Conservation (phyloP, 2,888 invertebrate genomes). For the Eilema depressum region DNA sequence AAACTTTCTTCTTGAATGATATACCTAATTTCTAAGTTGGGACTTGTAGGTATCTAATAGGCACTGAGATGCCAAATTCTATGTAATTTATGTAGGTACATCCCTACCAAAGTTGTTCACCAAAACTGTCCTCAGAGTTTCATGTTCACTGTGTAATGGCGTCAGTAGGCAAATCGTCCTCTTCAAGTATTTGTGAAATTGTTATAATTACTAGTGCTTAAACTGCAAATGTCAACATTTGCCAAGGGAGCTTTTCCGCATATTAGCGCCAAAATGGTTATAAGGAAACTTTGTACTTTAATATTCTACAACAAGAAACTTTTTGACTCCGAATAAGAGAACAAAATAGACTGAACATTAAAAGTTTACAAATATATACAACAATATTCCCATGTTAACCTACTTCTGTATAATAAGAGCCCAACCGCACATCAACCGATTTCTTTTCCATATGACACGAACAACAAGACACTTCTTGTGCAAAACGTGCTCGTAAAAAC, state of each 20-base stretch:
- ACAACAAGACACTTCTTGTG: conserved; percentile 31
- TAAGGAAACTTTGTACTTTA: conserved; percentile 45
- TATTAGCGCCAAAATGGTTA: conserved; percentile 40
- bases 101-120: conserved; percentile 18
- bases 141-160: conserved; percentile 45
- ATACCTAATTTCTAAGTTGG: background rate
- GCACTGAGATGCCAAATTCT: background rate
- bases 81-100: background rate
- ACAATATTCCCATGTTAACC: background rate
- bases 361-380: background rate
- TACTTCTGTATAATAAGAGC: background rate
- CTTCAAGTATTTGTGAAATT: conserved; percentile 52
- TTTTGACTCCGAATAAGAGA: conserved; percentile 30
- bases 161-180: conserved; percentile 43
- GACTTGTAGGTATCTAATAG: background rate
- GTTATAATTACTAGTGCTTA: conserved; percentile 51
- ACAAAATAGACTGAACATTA: conserved; percentile 18
- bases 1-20: too few relatives aligned
- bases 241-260: conserved; percentile 34
- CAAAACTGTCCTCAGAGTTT: conserved; percentile 37
- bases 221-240: conserved; percentile 47
- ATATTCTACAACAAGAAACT: conserved; percentile 47
- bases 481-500: conserved; percentile 44
- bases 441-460: conserved; percentile 16
- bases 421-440: conserved; percentile 4